phyloP scores from a whole-genome alignment of 2,797 vertebrate species.

The Catamblyrhynchus diadema region DNA sequence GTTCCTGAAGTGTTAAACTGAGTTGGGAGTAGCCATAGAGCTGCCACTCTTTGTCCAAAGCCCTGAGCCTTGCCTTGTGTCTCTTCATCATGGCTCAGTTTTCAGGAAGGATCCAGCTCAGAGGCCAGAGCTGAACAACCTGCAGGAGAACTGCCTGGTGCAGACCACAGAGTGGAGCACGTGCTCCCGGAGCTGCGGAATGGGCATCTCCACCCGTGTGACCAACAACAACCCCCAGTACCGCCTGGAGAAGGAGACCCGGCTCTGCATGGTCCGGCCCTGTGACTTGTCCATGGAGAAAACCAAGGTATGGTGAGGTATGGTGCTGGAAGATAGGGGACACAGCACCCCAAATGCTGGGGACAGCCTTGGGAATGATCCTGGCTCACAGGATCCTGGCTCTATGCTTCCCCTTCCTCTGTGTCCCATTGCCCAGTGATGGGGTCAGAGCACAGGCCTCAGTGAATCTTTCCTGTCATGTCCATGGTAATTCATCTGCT shows the following conservation, averaged over 20 bases:
- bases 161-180: slow-evolving; percentile 80
- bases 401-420: neutral
- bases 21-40: neutral
- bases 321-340: neutral
- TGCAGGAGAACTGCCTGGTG: slow-evolving; percentile 80
- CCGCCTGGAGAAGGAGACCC: slow-evolving; percentile 77
- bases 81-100: slow-evolving; percentile 31
- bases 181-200: slow-evolving; percentile 78
- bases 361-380: neutral
- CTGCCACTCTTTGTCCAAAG: neutral
- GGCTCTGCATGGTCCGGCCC: slow-evolving; percentile 77
- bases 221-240: slow-evolving; percentile 80
- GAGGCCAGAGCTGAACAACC: slow-evolving; percentile 36
- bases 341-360: no score
- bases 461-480: rapidly evolving
- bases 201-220: slow-evolving; percentile 79
- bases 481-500: neutral
- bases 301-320: slow-evolving; percentile 77
- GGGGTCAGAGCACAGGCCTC: neutral
- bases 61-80: neutral
- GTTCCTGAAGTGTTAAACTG: neutral
- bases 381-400: neutral
- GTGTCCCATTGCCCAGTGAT: rapidly evolving
- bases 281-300: slow-evolving; percentile 67
- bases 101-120: slow-evolving; percentile 55